A percentile compares a stretch with the other conserved stretches of the same genome.
phyloP scores from a whole-genome alignment of 2,113 vertebrate species.

The Gracilinanus agilis region DNA sequence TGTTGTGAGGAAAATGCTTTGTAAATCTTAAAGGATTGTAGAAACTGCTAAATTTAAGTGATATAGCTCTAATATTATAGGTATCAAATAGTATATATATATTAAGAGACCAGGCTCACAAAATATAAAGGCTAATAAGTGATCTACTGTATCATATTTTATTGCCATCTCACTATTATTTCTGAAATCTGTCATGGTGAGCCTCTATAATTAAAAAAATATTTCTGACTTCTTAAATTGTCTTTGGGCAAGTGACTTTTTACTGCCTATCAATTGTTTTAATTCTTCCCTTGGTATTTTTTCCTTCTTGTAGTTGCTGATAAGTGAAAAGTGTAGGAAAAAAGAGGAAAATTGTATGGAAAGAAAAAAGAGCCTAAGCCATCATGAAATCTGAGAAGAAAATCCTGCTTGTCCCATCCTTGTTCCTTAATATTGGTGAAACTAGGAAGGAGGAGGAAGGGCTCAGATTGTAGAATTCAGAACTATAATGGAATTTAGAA shows the following conservation, averaged over 20 bases:
- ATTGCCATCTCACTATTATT: background rate
- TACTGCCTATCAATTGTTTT: background rate
- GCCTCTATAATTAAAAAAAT: background rate
- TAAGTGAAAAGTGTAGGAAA: background rate
- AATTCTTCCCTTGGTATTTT: background rate
- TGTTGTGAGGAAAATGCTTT: background rate
- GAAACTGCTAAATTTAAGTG: background rate
- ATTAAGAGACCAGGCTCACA: no score
- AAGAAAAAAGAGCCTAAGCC: background rate
- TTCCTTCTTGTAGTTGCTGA: background rate
- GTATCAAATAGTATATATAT: background rate
- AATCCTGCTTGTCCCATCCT: background rate
- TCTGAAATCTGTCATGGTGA: background rate
- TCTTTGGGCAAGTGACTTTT: background rate
- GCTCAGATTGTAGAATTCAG: background rate
- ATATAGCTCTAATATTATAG: background rate
- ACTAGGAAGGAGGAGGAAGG: no score
- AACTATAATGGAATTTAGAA: background rate
- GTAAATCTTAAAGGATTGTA: background rate
- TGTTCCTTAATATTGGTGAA: background rate
- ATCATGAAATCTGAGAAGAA: background rate
- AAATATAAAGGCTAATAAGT: background rate
- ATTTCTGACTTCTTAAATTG: background rate
- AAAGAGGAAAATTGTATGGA: background rate
- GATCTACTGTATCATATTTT: background rate